phyloP scores from a whole-genome alignment of 2,888 invertebrate species.

The Prosapia bicincta region DNA sequence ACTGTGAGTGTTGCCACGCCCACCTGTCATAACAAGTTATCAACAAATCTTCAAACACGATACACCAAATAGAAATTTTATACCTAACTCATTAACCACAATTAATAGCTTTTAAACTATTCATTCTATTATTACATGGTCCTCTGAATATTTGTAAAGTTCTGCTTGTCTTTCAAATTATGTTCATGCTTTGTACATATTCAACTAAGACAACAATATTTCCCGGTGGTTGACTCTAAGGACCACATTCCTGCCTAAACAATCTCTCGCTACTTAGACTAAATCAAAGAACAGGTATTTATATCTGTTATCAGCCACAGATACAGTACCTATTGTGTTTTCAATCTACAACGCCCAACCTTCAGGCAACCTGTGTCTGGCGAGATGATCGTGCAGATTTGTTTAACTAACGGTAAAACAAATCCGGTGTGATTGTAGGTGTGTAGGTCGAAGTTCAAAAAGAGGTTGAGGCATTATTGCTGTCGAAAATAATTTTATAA shows the following conservation, averaged over 20 bases:
- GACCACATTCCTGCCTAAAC: neutral
- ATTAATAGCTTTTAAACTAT: too few species aligned
- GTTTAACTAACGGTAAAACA: neutral
- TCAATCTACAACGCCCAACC: neutral
- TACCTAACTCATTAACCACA: too few species aligned
- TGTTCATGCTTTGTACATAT: too few species aligned
- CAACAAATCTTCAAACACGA: too few species aligned
- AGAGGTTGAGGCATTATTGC: neutral
- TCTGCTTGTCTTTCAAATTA: too few species aligned
- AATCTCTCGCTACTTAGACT: neutral
- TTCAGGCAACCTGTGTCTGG: neutral
- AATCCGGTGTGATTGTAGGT: neutral
- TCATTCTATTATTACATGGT: too few species aligned
- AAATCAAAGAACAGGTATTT: neutral
- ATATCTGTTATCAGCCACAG: neutral
- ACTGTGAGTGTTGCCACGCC: too few species aligned
- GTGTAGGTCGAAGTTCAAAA: neutral
- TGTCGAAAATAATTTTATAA: neutral
- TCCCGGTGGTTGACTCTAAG: too few species aligned
- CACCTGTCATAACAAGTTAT: too few species aligned
- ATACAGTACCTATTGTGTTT: neutral
- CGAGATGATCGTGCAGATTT: neutral
- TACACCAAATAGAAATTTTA: too few species aligned
- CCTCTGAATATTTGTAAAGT: too few species aligned
- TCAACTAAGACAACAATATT: too few species aligned